These are phyloP conservation scores for Exocentrus adspersus DNA, from an alignment of 2,888 invertebrate genomes.

Conservation along the genomic window DNA sequence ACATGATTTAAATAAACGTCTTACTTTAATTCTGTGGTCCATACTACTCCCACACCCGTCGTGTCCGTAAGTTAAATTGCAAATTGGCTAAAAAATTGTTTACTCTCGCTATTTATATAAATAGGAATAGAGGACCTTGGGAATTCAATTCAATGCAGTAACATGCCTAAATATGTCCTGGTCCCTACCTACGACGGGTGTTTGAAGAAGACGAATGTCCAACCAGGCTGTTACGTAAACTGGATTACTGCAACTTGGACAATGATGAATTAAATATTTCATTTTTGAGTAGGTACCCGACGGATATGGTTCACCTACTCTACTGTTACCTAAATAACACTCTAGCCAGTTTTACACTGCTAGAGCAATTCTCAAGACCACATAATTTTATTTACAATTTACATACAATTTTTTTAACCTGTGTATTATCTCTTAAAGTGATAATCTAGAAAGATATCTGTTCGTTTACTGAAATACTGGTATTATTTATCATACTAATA, in stretches of 20 bases:
- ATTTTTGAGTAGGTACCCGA: neutral
- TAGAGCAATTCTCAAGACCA: too few relatives aligned
- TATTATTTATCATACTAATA: too few relatives aligned
- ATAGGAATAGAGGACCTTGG: slow-evolving; percentile 11
- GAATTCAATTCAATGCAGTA: slow-evolving; percentile 12
- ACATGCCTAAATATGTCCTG: slow-evolving; percentile 11
- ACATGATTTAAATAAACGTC: neutral
- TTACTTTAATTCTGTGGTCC: slow-evolving; percentile 11
- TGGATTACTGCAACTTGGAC: neutral
- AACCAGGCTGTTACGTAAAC: neutral
- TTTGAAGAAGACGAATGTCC: neutral
- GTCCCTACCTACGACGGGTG: slow-evolving; percentile 13
- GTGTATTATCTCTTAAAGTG: too few relatives aligned
- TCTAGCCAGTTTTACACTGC: too few relatives aligned
- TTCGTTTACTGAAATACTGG: too few relatives aligned
- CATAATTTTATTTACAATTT: too few relatives aligned
- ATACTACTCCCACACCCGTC: neutral
- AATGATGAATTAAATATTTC: neutral
- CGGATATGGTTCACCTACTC: neutral
- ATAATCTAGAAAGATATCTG: too few relatives aligned
- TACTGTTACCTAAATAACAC: too few relatives aligned
- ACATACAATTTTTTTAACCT: too few relatives aligned
- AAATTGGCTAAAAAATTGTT: slow-evolving; percentile 2
- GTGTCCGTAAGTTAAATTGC: neutral
- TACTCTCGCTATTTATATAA: slow-evolving; percentile 25